Conservation (phyloP, 2,797 vertebrate genomes). For the Hylomyscus alleni region DNA sequence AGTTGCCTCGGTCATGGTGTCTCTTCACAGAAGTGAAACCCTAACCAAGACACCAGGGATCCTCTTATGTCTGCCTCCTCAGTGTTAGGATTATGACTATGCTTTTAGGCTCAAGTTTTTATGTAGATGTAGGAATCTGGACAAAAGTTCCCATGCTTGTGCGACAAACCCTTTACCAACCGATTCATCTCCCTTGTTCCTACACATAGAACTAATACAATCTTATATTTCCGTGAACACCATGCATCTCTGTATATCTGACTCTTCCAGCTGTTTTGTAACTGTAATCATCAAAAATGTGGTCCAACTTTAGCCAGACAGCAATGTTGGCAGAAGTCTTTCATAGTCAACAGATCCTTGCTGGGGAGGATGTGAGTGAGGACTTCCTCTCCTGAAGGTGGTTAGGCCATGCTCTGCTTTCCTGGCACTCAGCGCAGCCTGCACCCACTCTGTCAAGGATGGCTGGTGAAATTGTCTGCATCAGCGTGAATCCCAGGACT, state of each 20-base stretch:
- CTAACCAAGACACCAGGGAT: background rate
- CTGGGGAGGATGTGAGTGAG: background rate
- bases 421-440: background rate
- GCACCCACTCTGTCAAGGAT: background rate
- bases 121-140: background rate
- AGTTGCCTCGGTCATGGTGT: background rate
- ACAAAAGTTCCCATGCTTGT: background rate
- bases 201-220: background rate
- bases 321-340: constrained; percentile 28
- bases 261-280: constrained; percentile 34
- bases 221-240: constrained; percentile 1
- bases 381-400: background rate
- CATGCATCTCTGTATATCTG: background rate
- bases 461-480: background rate
- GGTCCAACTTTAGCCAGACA: background rate
- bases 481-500: constrained; percentile 44
- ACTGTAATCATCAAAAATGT: constrained; percentile 43
- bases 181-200: background rate
- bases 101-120: background rate
- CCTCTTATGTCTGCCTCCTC: background rate
- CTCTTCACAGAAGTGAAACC: background rate
- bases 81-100: background rate
- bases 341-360: background rate
- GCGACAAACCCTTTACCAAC: background rate
- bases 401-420: background rate